These are phyloP conservation scores for Plecotus auritus DNA, from an alignment of 2,113 vertebrate genomes.

Conservation along the genomic window DNA sequence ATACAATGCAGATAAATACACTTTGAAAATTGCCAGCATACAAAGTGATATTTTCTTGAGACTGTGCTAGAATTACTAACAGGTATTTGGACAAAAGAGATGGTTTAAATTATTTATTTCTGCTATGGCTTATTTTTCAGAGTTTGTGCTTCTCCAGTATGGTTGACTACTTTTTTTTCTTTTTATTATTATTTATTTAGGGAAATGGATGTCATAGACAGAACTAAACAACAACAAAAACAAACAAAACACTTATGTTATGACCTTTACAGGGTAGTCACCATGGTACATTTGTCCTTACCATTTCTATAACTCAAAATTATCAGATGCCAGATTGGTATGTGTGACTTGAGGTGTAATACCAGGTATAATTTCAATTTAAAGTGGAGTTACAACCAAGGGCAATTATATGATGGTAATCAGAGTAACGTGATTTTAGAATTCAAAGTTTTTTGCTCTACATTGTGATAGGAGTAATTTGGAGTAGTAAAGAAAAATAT, in stretches of 20 bases:
- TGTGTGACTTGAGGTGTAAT: background rate
- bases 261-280: background rate
- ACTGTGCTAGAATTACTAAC: background rate
- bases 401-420: background rate
- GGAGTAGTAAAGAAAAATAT: background rate
- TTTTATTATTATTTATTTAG: background rate
- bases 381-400: background rate
- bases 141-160: background rate
- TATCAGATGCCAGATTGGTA: background rate
- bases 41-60: background rate
- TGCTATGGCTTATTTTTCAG: background rate
- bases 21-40: background rate
- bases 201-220: background rate
- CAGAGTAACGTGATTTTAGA: background rate
- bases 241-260: background rate
- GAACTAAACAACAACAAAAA: background rate
- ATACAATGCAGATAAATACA: background rate
- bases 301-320: background rate
- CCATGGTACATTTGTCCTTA: background rate
- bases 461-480: background rate
- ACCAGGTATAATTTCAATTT: background rate
- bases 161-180: background rate
- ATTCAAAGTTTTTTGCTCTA: background rate
- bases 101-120: slow-evolving; percentile 10
- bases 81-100: background rate